A percentile compares a stretch with the other conserved stretches of the same genome.
Conservation (phyloP, 2,113 vertebrate species). For the Phasianus colchicus region DNA sequence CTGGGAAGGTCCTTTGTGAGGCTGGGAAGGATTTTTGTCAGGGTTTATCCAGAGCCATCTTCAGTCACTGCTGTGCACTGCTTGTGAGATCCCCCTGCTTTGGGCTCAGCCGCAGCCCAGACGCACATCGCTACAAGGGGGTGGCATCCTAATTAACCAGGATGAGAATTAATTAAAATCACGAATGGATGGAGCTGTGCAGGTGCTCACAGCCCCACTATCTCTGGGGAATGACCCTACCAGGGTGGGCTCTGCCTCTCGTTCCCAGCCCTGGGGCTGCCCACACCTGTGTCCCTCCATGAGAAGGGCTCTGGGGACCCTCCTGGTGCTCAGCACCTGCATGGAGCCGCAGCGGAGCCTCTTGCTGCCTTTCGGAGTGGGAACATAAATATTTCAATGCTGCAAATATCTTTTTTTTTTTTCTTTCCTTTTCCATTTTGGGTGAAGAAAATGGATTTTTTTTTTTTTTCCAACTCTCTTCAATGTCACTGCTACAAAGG, state of each 20-base stretch:
- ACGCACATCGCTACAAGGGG: accelerated
- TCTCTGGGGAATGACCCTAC: neutral
- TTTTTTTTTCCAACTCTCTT: neutral
- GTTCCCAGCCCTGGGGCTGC: too few species aligned
- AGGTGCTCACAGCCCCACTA: neutral
- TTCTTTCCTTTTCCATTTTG: neutral
- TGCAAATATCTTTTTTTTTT: neutral
- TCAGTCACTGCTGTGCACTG: neutral
- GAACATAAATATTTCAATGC: neutral
- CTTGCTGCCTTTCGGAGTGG: neutral
- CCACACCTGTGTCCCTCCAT: neutral
- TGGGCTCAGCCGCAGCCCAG: neutral
- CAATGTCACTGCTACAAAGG: neutral
- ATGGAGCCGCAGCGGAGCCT: accelerated
- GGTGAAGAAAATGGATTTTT: neutral
- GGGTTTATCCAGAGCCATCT: neutral
- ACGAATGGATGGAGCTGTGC: neutral
- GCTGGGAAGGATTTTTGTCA: neutral
- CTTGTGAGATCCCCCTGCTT: neutral
- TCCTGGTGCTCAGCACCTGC: neutral
- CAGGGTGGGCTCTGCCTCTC: neutral
- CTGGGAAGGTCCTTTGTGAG: accelerated
- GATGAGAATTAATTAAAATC: neutral
- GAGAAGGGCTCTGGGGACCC: neutral
- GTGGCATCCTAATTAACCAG: neutral